Conservation (phyloP, 1,140 invertebrate species). For the Lysiphlebus fabarum region DNA sequence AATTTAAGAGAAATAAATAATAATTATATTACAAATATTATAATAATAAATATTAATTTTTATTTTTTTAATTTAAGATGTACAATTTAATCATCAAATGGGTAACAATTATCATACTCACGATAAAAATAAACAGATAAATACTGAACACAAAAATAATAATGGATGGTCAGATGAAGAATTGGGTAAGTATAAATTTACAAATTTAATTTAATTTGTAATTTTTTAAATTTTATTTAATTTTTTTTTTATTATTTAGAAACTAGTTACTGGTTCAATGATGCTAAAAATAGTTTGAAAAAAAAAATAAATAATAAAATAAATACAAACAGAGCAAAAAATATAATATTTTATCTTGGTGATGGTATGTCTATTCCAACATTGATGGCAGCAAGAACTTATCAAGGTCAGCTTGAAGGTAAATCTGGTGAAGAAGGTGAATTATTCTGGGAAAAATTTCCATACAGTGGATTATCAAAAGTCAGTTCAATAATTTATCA, state of each 20-base stretch:
- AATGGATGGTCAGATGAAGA: too few relatives aligned
- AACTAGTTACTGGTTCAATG: slow-evolving; percentile 46
- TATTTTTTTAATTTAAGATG: too few relatives aligned
- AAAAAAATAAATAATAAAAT: slow-evolving; percentile 55
- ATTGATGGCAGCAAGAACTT: slow-evolving; percentile 65
- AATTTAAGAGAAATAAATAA: too few relatives aligned
- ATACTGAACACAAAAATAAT: too few relatives aligned
- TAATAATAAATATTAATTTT: too few relatives aligned
- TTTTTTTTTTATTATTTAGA: slow-evolving; percentile 2
- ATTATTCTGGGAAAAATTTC: slow-evolving; percentile 71
- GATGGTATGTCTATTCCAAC: slow-evolving; percentile 76
- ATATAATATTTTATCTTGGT: slow-evolving; percentile 72
- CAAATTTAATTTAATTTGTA: too few relatives aligned
- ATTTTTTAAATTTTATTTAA: too few relatives aligned
- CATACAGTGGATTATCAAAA: slow-evolving; percentile 73
- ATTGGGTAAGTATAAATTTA: too few relatives aligned
- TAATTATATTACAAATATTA: too few relatives aligned
- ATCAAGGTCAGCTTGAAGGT: slow-evolving; percentile 61
- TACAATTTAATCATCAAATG: too few relatives aligned
- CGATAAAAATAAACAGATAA: too few relatives aligned
- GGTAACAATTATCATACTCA: too few relatives aligned
- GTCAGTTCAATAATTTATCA: slow-evolving; percentile 47
- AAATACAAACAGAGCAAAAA: slow-evolving; percentile 60
- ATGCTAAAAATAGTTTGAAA: slow-evolving; percentile 56
- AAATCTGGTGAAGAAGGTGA: slow-evolving; percentile 47